phyloP scores from a whole-genome alignment of 2,113 vertebrate species.

The Rhodinocichla rosea region DNA sequence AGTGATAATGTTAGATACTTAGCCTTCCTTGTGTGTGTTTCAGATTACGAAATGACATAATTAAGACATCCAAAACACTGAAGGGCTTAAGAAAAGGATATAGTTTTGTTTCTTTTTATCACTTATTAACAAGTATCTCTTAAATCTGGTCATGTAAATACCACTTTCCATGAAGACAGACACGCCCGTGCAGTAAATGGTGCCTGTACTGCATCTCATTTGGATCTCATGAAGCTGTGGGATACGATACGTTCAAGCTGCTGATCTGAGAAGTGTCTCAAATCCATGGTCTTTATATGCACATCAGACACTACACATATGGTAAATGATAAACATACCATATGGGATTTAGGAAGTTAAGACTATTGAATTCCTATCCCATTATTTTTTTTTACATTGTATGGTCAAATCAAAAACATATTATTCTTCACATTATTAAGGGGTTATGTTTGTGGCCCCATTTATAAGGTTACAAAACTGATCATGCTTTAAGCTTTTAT shows the following conservation, averaged over 20 bases:
- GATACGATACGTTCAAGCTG: background rate
- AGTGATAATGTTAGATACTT: background rate
- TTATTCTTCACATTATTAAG: slow-evolving; percentile 29
- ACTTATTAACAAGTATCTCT: background rate
- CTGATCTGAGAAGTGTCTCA: background rate
- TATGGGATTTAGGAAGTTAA: slow-evolving; percentile 38
- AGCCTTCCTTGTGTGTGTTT: background rate
- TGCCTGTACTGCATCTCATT: slow-evolving; percentile 11
- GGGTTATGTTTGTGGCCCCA: slow-evolving; percentile 1
- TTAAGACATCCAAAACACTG: background rate
- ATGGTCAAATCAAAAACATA: slow-evolving; percentile 45
- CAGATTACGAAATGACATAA: background rate
- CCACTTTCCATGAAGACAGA: background rate
- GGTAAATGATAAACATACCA: slow-evolving; percentile 48
- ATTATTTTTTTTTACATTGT: slow-evolving; percentile 44
- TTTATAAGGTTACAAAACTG: slow-evolving; percentile 17
- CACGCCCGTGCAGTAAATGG: background rate
- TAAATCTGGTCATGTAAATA: background rate
- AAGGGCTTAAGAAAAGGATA: background rate
- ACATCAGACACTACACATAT: slow-evolving; percentile 31
- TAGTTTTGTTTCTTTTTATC: background rate
- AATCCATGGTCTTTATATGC: background rate
- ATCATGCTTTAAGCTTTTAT: background rate
- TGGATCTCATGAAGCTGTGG: background rate
- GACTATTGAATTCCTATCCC: background rate